A percentile compares a stretch with the other conserved stretches of the same genome.
phyloP scores from a whole-genome alignment of 2,797 vertebrate species.

The Artibeus jamaicensis region DNA sequence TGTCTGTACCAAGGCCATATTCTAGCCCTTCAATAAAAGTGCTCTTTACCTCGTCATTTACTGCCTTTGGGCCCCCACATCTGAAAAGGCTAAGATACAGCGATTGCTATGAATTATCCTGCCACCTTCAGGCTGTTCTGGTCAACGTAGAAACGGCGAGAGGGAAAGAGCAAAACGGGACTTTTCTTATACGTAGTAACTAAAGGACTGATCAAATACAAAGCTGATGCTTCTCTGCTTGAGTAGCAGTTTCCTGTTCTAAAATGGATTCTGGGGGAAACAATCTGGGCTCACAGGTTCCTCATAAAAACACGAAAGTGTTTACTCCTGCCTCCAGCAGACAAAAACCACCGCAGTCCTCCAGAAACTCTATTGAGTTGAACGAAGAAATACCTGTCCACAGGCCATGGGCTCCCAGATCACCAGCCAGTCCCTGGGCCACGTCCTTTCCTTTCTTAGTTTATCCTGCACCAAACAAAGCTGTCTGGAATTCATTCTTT shows the following conservation, averaged over 20 bases:
- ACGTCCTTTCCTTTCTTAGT: slow-evolving; percentile 68
- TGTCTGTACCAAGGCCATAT: background rate
- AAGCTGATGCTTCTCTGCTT: slow-evolving; percentile 73
- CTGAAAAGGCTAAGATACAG: background rate
- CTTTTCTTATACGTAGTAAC: slow-evolving; percentile 59
- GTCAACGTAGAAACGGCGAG: background rate
- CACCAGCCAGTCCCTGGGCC: slow-evolving; percentile 74
- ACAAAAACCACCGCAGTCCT: slow-evolving; percentile 39
- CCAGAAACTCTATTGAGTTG: slow-evolving; percentile 66
- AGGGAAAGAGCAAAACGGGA: background rate
- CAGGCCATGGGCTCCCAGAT: slow-evolving; percentile 45
- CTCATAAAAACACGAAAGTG: slow-evolving; percentile 78
- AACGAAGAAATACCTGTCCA: slow-evolving; percentile 74
- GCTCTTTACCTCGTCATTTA: background rate
- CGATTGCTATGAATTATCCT: slow-evolving; percentile 43
- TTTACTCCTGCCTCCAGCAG: slow-evolving; percentile 65
- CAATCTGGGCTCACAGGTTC: slow-evolving; percentile 72
- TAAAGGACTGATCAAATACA: slow-evolving; percentile 51
- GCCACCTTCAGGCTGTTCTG: slow-evolving; percentile 80
- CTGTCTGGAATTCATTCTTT: slow-evolving; percentile 79
- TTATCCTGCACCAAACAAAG: slow-evolving; percentile 71
- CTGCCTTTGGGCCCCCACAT: background rate
- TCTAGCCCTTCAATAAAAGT: background rate
- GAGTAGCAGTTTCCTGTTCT: slow-evolving; percentile 81
- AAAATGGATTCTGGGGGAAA: slow-evolving; percentile 76